These are phyloP conservation scores for Hyles lineata DNA, from an alignment of 2,888 invertebrate genomes.

Conservation along the genomic window DNA sequence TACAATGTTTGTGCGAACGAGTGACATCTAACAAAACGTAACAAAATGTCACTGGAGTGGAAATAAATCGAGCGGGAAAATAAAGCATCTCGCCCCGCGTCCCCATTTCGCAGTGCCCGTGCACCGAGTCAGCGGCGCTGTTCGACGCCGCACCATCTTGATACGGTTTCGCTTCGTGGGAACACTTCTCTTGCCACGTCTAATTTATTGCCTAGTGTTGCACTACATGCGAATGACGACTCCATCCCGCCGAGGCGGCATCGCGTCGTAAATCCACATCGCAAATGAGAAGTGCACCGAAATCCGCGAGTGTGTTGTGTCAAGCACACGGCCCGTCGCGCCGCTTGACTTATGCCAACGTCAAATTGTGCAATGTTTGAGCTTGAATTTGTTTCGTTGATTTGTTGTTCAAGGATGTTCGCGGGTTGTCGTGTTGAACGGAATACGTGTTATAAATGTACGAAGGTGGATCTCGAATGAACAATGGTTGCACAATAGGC, in stretches of 20 bases:
- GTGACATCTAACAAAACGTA: conserved; percentile 79
- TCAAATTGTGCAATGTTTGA: conserved; percentile 3
- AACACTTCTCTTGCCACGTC: conserved; percentile 69
- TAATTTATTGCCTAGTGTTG: conserved; percentile 79
- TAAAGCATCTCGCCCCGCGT: conserved; percentile 75
- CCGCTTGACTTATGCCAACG: not conserved
- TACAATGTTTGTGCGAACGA: conserved; percentile 56
- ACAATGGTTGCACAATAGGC: conserved; percentile 28
- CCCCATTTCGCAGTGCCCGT: conserved; percentile 56
- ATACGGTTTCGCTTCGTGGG: conserved; percentile 79
- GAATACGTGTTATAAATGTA: conserved; percentile 27
- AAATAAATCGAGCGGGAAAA: conserved; percentile 78
- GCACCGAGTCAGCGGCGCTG: conserved; percentile 41
- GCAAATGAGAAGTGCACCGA: conserved; percentile 57
- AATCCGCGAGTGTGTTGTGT: conserved; percentile 47
- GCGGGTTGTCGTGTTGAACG: conserved; percentile 25
- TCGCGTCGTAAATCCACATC: conserved; percentile 65
- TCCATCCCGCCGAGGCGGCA: conserved; percentile 66
- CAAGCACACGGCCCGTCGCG: conserved; percentile 27
- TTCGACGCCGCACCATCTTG: conserved; percentile 72
- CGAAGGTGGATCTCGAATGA: conserved; percentile 21
- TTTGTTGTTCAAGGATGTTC: conserved; percentile 26
- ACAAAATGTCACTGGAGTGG: conserved; percentile 67
- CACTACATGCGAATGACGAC: conserved; percentile 81
- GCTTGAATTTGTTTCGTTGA: conserved; percentile 25